Base-by-base conservation (phyloP, 2,888 invertebrate genomes). In the Leptopilina drosophilae region DNA sequence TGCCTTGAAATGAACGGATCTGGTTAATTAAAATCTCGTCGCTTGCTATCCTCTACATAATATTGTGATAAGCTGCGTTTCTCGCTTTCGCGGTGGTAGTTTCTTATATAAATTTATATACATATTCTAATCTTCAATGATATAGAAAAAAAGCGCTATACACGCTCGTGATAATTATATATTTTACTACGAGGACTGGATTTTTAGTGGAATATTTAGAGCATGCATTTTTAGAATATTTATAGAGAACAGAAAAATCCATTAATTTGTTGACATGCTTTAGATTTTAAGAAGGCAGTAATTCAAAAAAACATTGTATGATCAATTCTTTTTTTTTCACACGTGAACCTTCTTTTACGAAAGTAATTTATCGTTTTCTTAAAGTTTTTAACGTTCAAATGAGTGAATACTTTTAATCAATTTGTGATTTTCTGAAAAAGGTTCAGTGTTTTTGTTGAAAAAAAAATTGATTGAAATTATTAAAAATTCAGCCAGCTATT, bases 21-120 rank as follows among this genome's bases (percentile, higher is more conserved):
- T 15, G 73, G 73, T 73, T 73, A 73, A 73, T 73, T 73, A 73
- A 69, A 73, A 73, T 73, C 56, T 73, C 73, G 40, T 56, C 78
- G 77, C 77, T 76, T 9, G 80, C 83, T 67, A 75, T 64, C 64
- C 75, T 69, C 56, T 56, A 73, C 73, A 56, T 53, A 73, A 42
- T 83, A 85, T 84, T 86, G 85, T 86, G 86, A 86, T 86, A 84
- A 85, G 84, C 82, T 84, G 80, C 82, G 84, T 83, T 82, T 73
- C 33, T 56, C 56, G 56, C 73, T 73, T 73, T 73, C 33, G 73
- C 73, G 73, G 73, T 73, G 56, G 56, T 73, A 73, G 73, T 73
- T 73, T 73, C 73, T 73, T 56, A 56, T 46, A 46, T 49, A 49
- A 42, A 49, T 49, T 11, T 49, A 49, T 46, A 46, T 49, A 49